Evolutionary conservation across 2,888 invertebrate genomes (phyloP).

Genomic region (Micoletzkya japonica): DNA sequence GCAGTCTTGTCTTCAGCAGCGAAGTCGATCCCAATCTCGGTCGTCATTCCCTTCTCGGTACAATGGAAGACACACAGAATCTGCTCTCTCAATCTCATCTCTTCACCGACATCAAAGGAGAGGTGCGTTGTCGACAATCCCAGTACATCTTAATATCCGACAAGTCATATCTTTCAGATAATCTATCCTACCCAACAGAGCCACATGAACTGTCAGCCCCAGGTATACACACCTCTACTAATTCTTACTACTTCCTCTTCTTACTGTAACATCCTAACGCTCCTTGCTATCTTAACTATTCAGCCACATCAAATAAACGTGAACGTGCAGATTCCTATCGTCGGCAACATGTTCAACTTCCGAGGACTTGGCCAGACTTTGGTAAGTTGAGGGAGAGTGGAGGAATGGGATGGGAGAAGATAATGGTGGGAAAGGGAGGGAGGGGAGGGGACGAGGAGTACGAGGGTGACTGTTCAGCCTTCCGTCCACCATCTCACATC

Average conservation of each 20-base stretch:
- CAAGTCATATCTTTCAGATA: conserved; percentile 1
- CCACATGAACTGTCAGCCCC: neutral
- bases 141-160: too few species aligned
- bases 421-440: neutral
- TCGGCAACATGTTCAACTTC: conserved; percentile 44
- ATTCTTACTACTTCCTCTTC: too few species aligned
- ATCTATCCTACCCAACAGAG: neutral
- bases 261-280: too few species aligned
- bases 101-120: conserved; percentile 23
- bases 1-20: conserved; percentile 7
- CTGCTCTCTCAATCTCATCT: neutral
- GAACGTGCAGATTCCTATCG: conserved; percentile 37
- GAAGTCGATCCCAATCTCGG: conserved; percentile 27
- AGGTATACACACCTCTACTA: too few species aligned
- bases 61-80: conserved; percentile 15
- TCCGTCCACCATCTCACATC: conserved; percentile 49
- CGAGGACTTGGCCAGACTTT: conserved; percentile 35
- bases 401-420: neutral
- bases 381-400: conserved; percentile 28
- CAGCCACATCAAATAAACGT: conserved; percentile 27
- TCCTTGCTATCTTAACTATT: neutral
- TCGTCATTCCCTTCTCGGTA: conserved; percentile 6
- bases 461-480: conserved; percentile 36
- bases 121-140: conserved; percentile 24
- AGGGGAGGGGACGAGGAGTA: neutral